These are phyloP conservation scores for Hypselothyrea guttata DNA, from an alignment of 2,888 invertebrate genomes.

Conservation along the genomic window DNA sequence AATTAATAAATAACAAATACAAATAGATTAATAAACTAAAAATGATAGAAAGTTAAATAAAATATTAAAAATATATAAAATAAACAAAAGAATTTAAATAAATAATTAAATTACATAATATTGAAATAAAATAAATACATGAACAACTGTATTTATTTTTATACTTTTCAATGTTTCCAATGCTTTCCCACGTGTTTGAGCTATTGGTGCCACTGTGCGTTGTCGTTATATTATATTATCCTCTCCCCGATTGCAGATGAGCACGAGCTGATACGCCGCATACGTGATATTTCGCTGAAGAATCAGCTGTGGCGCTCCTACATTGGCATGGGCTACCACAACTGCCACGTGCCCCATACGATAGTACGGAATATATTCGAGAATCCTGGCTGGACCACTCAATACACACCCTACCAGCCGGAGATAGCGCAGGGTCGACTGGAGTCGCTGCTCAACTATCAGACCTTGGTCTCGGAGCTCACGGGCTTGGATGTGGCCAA, in stretches of 20 bases:
- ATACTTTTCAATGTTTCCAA: too few relatives aligned
- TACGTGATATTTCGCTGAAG: conserved; percentile 89
- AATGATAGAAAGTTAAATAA: too few relatives aligned
- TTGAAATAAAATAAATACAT: too few relatives aligned
- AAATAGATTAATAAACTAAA: too few relatives aligned
- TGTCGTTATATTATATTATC: conserved; percentile 81
- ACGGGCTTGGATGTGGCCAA: conserved; percentile 98
- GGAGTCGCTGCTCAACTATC: conserved; percentile 97
- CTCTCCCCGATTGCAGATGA: conserved; percentile 86
- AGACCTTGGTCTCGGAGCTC: conserved; percentile 97
- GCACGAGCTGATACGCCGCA: conserved; percentile 92
- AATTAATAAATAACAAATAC: too few relatives aligned
- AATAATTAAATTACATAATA: too few relatives aligned
- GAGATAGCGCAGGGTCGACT: conserved; percentile 98
- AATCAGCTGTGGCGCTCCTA: conserved; percentile 98
- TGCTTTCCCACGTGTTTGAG: too few relatives aligned
- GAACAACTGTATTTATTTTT: too few relatives aligned
- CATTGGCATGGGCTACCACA: conserved; percentile 99
- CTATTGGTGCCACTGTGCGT: too few relatives aligned
- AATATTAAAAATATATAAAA: too few relatives aligned
- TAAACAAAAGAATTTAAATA: too few relatives aligned
- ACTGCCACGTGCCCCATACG: conserved; percentile 97
- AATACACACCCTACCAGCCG: conserved; percentile 99
- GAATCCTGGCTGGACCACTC: conserved; percentile 99
- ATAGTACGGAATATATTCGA: conserved; percentile 98